Conservation (phyloP, 2,888 invertebrate species). For the Habroteleia sp. region DNA sequence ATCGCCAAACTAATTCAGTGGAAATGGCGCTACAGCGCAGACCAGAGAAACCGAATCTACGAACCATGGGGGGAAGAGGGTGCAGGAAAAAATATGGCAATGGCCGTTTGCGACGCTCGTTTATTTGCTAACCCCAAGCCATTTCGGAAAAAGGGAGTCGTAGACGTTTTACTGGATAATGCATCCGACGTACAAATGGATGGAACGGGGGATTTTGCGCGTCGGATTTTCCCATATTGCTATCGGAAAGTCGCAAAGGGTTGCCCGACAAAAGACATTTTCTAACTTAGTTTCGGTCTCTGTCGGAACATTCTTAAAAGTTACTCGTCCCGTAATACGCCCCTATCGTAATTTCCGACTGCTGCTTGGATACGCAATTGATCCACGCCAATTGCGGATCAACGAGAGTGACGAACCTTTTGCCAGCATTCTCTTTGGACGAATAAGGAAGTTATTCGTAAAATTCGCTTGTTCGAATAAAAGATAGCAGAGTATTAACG, state of each 20-base stretch:
- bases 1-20: constrained; percentile 47
- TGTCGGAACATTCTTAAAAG: constrained; percentile 70
- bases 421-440: neutral
- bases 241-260: constrained; percentile 69
- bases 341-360: constrained; percentile 16
- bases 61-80: constrained; percentile 9
- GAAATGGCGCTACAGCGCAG: constrained; percentile 33
- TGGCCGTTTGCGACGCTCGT: constrained; percentile 65
- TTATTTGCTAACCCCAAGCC: constrained; percentile 65
- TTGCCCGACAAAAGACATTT: constrained; percentile 63
- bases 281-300: constrained; percentile 68
- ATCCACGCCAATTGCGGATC: constrained; percentile 38
- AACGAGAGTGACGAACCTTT: constrained; percentile 30
- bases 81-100: constrained; percentile 65
- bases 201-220: constrained; percentile 56
- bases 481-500: constrained; percentile 28
- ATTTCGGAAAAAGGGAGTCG: constrained; percentile 61
- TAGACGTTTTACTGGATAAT: constrained; percentile 69
- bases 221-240: constrained; percentile 68
- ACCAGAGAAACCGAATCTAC: constrained; percentile 47
- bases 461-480: constrained; percentile 31
- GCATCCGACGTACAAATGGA: constrained; percentile 70
- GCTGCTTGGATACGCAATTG: constrained; percentile 18
- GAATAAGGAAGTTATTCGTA: constrained; percentile 38
- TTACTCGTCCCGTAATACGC: constrained; percentile 50